Evolutionary conservation across 2,888 invertebrate genomes (phyloP).

Genomic region (Serripes groenlandicus): DNA sequence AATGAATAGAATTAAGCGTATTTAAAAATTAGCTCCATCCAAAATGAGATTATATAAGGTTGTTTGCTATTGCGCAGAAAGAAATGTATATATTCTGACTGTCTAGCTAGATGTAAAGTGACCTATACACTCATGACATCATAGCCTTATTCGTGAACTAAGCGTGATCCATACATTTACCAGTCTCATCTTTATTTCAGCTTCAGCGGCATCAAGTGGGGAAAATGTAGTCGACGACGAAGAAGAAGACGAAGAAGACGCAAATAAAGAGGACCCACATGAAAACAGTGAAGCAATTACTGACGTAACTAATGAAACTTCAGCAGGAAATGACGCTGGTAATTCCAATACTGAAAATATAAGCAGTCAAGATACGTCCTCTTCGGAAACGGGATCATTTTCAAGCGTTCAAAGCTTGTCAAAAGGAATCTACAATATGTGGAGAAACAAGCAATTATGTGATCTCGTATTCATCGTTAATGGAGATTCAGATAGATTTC

Average conservation of each 20-base stretch:
- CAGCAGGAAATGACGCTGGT: background rate
- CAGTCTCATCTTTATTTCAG: background rate
- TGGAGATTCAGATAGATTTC: conserved; percentile 56
- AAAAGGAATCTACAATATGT: conserved; percentile 67
- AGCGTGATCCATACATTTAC: too few species aligned
- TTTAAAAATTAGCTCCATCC: too few species aligned
- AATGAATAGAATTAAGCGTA: too few species aligned
- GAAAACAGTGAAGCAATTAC: background rate
- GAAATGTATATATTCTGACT: too few species aligned
- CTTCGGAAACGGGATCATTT: background rate
- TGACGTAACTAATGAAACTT: background rate
- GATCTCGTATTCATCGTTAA: conserved; percentile 69
- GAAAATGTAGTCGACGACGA: background rate
- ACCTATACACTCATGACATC: too few species aligned
- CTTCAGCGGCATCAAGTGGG: background rate
- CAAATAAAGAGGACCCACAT: background rate
- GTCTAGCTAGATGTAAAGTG: too few species aligned
- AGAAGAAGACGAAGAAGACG: background rate
- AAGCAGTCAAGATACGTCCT: background rate
- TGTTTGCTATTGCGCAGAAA: too few species aligned
- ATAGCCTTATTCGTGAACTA: too few species aligned
- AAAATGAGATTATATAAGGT: too few species aligned
- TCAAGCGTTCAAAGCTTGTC: conserved; percentile 20
- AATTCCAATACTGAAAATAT: background rate
- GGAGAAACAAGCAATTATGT: conserved; percentile 72